These are phyloP conservation scores for Microvelia longipes DNA, from an alignment of 1,140 invertebrate genomes.

Conservation along the genomic window DNA sequence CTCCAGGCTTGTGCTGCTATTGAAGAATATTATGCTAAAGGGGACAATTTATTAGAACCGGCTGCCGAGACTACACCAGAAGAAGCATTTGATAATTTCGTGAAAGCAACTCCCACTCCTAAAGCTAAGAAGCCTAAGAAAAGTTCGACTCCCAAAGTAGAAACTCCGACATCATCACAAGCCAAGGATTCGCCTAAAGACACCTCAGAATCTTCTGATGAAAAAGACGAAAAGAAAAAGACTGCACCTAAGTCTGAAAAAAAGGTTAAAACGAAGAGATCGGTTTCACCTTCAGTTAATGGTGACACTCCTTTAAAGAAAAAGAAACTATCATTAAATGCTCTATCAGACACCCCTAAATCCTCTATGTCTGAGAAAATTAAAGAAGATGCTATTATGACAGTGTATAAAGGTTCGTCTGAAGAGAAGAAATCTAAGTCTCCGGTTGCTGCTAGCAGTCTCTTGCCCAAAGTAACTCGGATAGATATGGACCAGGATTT, in stretches of 20 bases:
- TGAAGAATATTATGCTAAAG: background rate
- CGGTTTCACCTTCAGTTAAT: background rate
- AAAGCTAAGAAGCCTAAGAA: background rate
- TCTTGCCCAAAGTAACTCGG: background rate
- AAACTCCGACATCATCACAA: background rate
- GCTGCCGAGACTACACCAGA: background rate
- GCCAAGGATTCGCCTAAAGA: background rate
- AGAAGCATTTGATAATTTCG: background rate
- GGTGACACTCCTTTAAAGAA: background rate
- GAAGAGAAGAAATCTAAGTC: background rate
- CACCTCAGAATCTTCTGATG: background rate
- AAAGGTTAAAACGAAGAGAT: background rate
- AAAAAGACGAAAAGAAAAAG: background rate
- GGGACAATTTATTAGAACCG: background rate
- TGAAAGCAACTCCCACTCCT: background rate
- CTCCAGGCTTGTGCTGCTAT: background rate
- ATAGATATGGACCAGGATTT: conserved; percentile 67
- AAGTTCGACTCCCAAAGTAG: background rate
- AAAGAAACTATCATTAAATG: background rate
- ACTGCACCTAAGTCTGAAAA: background rate
- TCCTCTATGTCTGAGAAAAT: background rate
- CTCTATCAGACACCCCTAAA: background rate
- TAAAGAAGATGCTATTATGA: background rate
- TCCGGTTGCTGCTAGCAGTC: too few relatives aligned
- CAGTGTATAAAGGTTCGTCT: background rate